Evolutionary conservation across 1,140 invertebrate species (phyloP).

Genomic region (Euborellia annulipes): DNA sequence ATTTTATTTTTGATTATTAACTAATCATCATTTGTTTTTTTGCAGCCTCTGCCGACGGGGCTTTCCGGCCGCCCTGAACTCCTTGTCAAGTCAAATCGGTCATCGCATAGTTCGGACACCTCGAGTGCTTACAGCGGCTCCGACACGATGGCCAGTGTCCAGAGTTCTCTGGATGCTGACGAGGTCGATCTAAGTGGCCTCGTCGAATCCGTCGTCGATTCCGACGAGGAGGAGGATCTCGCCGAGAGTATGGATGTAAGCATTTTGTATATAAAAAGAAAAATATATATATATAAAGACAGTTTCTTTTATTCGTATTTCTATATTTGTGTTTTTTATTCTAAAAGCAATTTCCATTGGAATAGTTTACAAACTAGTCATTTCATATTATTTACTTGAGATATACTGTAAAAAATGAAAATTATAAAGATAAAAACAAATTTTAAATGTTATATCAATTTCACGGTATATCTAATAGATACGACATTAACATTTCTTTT

Average conservation of each 20-base stretch:
- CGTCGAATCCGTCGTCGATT: constrained; percentile 88
- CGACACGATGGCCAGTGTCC: constrained; percentile 87
- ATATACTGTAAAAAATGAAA: too few relatives aligned
- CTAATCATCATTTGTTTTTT: too few relatives aligned
- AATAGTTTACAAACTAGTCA: too few relatives aligned
- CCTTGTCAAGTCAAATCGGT: constrained; percentile 67
- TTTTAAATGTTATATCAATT: too few relatives aligned
- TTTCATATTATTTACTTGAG: too few relatives aligned
- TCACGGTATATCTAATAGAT: too few relatives aligned
- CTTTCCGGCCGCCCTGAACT: constrained; percentile 26
- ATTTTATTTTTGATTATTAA: too few relatives aligned
- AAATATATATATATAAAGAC: background rate
- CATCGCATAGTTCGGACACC: constrained; percentile 81
- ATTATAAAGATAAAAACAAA: too few relatives aligned
- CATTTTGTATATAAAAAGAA: too few relatives aligned
- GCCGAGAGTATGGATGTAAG: constrained; percentile 79
- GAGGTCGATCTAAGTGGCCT: constrained; percentile 85
- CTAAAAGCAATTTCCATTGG: too few relatives aligned
- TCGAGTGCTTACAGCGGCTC: constrained; percentile 90
- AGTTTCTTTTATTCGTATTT: constrained; percentile 7
- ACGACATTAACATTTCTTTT: too few relatives aligned
- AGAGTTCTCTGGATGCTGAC: constrained; percentile 62
- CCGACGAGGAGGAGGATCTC: constrained; percentile 78
- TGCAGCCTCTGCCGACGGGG: constrained; percentile 3
- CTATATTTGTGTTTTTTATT: background rate